phyloP scores from a whole-genome alignment of 2,113 vertebrate genomes.

The Neolamprologus ventralis region DNA sequence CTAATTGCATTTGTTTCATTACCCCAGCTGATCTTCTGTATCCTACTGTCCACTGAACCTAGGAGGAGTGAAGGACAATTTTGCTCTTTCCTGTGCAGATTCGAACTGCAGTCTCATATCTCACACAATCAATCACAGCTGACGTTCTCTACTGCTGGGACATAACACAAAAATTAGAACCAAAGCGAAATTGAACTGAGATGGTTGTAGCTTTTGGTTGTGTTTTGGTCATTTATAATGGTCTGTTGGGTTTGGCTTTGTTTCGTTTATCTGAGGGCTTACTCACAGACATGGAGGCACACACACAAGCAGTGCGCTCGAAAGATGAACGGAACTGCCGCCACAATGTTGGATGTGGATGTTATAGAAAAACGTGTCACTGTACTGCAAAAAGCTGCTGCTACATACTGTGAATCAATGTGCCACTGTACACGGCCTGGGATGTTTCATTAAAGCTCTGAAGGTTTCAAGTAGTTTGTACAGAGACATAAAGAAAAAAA shows the following conservation, averaged over 20 bases:
- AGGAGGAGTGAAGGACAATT: not conserved
- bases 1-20: not conserved
- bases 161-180: slow-evolving; percentile 7
- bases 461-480: slow-evolving; percentile 71
- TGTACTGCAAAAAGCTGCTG: slow-evolving; percentile 30
- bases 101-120: not conserved
- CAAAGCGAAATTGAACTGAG: slow-evolving; percentile 10
- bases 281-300: slow-evolving; percentile 53
- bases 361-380: not conserved
- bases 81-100: not conserved
- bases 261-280: slow-evolving; percentile 42
- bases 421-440: slow-evolving; percentile 38
- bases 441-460: slow-evolving; percentile 74
- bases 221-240: slow-evolving; percentile 65
- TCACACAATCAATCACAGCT: not conserved
- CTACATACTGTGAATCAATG: slow-evolving; percentile 38
- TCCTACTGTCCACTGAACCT: not conserved
- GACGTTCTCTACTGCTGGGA: not conserved
- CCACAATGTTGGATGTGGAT: not conserved
- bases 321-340: slow-evolving; percentile 43
- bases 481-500: slow-evolving; percentile 36
- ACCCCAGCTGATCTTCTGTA: not conserved
- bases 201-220: slow-evolving; percentile 63
- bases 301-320: slow-evolving; percentile 9
- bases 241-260: slow-evolving; percentile 49